These are phyloP conservation scores for Anthoptus insignis DNA, from an alignment of 2,888 invertebrate species.

Conservation along the genomic window DNA sequence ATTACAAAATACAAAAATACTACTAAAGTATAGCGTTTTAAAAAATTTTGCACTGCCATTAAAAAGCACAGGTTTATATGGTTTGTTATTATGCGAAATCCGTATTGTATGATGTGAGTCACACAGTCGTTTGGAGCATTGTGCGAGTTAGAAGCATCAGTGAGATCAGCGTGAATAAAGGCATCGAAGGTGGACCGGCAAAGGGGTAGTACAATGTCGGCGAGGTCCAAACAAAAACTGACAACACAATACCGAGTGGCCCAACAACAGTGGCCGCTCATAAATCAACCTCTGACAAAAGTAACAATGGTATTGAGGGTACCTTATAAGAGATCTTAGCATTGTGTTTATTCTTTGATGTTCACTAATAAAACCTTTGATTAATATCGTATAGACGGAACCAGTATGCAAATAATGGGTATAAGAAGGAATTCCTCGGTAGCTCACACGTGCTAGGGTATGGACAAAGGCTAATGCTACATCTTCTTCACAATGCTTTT, in stretches of 20 bases:
- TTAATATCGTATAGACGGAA: constrained; percentile 85
- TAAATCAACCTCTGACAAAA: constrained; percentile 86
- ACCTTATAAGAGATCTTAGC: constrained; percentile 87
- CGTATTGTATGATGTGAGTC: constrained; percentile 56
- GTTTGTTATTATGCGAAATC: constrained; percentile 43
- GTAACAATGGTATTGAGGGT: constrained; percentile 87
- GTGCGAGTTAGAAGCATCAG: constrained; percentile 79
- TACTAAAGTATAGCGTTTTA: too few relatives aligned
- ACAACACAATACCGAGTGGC: constrained; percentile 84
- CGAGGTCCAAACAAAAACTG: constrained; percentile 84
- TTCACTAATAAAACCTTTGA: constrained; percentile 87
- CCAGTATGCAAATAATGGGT: constrained; percentile 85
- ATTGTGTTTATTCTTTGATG: constrained; percentile 86
- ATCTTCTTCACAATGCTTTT: constrained; percentile 76
- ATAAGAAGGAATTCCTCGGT: constrained; percentile 72
- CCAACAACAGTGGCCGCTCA: constrained; percentile 86
- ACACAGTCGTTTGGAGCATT: constrained; percentile 66
- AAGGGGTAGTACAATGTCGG: constrained; percentile 85
- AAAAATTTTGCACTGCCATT: too few relatives aligned
- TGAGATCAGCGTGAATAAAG: constrained; percentile 83
- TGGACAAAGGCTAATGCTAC: constrained; percentile 79
- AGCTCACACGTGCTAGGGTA: constrained; percentile 83
- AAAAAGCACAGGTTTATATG: constrained; percentile 18
- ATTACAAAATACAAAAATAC: too few relatives aligned
- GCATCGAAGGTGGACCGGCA: constrained; percentile 76